phyloP scores from a whole-genome alignment of 2,113 vertebrate species.

The Physeter macrocephalus region DNA sequence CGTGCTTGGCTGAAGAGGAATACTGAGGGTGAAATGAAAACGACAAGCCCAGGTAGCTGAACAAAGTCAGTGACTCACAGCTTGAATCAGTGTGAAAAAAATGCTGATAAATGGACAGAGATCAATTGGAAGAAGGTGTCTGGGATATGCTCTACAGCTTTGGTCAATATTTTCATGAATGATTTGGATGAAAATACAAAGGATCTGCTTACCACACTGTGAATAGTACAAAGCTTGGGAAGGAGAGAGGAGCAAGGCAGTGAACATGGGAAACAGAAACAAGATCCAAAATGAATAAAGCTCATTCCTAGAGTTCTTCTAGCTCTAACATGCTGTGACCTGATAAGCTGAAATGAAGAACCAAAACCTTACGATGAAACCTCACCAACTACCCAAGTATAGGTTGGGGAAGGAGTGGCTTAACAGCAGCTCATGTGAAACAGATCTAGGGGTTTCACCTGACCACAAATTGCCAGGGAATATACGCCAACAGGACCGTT shows the following conservation, averaged over 20 bases:
- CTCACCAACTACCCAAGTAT: background rate
- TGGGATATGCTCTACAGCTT: background rate
- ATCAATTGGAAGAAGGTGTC: background rate
- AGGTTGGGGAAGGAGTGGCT: background rate
- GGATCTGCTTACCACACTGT: background rate
- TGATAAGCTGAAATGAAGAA: slow-evolving; percentile 6
- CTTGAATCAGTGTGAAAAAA: background rate
- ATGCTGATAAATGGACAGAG: background rate
- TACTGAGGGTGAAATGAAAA: background rate
- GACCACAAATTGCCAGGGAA: background rate
- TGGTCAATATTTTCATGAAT: background rate
- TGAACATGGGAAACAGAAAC: background rate
- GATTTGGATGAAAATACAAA: background rate
- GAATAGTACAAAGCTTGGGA: background rate
- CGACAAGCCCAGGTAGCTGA: background rate
- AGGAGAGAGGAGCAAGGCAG: background rate
- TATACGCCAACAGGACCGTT: background rate
- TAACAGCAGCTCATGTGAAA: background rate
- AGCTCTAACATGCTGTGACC: background rate
- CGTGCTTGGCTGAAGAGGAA: background rate
- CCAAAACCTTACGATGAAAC: background rate
- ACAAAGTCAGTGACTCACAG: background rate
- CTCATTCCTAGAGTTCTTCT: background rate
- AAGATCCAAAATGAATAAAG: slow-evolving; percentile 11
- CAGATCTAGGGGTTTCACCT: background rate